A percentile compares a stretch with the other conserved stretches of the same genome.
Conservation (phyloP, 2,888 invertebrate species). For the Pammene fasciana region DNA sequence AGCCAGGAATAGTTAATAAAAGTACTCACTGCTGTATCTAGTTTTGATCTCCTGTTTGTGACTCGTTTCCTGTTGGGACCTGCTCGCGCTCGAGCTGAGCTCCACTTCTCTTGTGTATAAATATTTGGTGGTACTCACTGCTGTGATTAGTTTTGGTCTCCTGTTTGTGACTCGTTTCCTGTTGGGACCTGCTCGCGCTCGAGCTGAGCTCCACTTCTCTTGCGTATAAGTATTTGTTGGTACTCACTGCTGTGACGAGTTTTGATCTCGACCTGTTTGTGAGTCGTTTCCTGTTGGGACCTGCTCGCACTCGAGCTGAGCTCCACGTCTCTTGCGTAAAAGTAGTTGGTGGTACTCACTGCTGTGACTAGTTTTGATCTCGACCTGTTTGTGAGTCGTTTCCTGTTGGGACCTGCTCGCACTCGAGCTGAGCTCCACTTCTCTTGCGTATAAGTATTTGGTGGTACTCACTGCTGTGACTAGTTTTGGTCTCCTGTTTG, state of each 20-base stretch:
- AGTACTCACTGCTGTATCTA: slow-evolving; percentile 64
- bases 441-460: too few species aligned
- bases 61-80: slow-evolving; percentile 69
- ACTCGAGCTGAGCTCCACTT: slow-evolving; percentile 52
- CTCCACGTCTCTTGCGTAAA: too few species aligned
- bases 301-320: slow-evolving; percentile 56
- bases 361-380: slow-evolving; percentile 70
- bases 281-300: slow-evolving; percentile 71
- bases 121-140: slow-evolving; percentile 43
- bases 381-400: slow-evolving; percentile 78
- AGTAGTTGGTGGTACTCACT: slow-evolving; percentile 47
- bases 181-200: slow-evolving; percentile 54
- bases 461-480: slow-evolving; percentile 58
- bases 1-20: too few species aligned
- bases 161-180: slow-evolving; percentile 76
- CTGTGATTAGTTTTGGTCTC: slow-evolving; percentile 69
- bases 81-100: slow-evolving; percentile 56
- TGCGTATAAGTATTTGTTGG: slow-evolving; percentile 3
- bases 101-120: too few species aligned
- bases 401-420: slow-evolving; percentile 55
- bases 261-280: slow-evolving; percentile 69
- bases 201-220: slow-evolving; percentile 56
- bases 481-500: slow-evolving; percentile 67
- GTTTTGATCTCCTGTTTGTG: slow-evolving; percentile 70
- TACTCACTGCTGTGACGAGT: slow-evolving; percentile 62